These are phyloP conservation scores for Lipophrys pholis DNA, from an alignment of 2,113 vertebrate species.

Conservation along the genomic window DNA sequence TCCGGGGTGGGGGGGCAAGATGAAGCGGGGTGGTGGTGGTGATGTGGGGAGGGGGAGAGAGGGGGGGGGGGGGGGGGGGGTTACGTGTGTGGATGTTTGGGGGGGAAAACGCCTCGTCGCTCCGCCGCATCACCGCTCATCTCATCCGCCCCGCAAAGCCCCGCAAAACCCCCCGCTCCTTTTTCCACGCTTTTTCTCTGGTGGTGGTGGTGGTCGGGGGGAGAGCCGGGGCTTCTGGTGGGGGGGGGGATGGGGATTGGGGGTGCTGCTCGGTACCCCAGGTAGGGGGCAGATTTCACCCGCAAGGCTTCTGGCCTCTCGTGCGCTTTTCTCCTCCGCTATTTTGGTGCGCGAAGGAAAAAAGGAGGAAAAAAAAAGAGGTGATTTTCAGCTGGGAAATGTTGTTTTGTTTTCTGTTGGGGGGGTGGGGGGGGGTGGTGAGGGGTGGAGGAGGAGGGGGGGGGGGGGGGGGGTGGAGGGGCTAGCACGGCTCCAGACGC, in stretches of 20 bases:
- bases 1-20: no score
- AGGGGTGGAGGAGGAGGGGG: neutral
- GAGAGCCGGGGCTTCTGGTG: neutral
- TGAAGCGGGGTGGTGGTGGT: neutral
- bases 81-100: slow-evolving; percentile 3
- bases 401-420: slow-evolving; percentile 40
- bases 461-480: slow-evolving; percentile 32
- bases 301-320: slow-evolving; percentile 6
- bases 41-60: slow-evolving; percentile 30
- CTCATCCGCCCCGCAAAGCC: slow-evolving; percentile 25
- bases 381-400: slow-evolving; percentile 7
- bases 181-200: neutral
- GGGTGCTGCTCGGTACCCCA: slow-evolving; percentile 35
- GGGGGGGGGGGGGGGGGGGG: slow-evolving; percentile 27
- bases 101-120: slow-evolving; percentile 66
- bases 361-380: neutral
- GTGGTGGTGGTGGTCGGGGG: neutral
- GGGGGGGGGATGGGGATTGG: neutral
- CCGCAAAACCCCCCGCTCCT: slow-evolving; percentile 6
- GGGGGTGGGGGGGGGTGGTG: slow-evolving; percentile 18
- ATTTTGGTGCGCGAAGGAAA: slow-evolving; percentile 8
- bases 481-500: slow-evolving; percentile 67
- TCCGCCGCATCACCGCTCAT: slow-evolving; percentile 44
- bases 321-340: neutral
- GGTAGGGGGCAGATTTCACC: slow-evolving; percentile 32